phyloP scores from a whole-genome alignment of 2,888 invertebrate genomes.

The Pristionchus exspectatus region DNA sequence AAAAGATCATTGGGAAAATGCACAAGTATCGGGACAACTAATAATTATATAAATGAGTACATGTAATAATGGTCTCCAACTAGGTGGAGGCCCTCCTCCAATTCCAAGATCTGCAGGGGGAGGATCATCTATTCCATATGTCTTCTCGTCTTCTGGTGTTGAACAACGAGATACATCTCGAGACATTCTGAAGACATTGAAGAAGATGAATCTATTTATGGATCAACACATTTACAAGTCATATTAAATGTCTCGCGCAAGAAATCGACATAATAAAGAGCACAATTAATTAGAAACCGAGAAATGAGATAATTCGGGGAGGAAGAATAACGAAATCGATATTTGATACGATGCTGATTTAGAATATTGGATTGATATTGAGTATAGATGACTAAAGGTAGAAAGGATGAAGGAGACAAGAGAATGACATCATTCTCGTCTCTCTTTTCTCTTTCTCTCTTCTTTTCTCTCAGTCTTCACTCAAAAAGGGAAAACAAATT shows the following conservation, averaged over 20 bases:
- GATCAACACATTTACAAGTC: neutral
- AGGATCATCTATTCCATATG: slow-evolving; percentile 48
- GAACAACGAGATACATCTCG: slow-evolving; percentile 8
- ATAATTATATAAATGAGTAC: neutral
- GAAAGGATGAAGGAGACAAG: neutral
- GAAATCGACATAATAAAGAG: neutral
- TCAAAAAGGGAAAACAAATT: slow-evolving; percentile 29
- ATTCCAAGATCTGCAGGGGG: slow-evolving; percentile 36
- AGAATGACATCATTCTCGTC: neutral
- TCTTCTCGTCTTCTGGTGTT: slow-evolving; percentile 46
- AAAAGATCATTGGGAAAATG: neutral
- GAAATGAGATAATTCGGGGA: neutral
- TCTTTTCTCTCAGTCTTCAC: neutral
- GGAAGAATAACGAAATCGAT: neutral
- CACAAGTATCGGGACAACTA: neutral
- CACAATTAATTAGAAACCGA: neutral
- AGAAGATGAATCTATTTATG: neutral
- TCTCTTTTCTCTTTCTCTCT: neutral
- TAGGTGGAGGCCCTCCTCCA: slow-evolving; percentile 13
- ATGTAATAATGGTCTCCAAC: slow-evolving; percentile 48
- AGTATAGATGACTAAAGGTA: neutral
- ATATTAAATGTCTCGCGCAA: neutral
- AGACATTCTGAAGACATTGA: neutral
- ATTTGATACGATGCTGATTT: neutral
- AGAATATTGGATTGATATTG: neutral